Percentiles rank a stretch among this genome's conserved stretches.
Evolutionary conservation across 2,888 invertebrate species (phyloP).

Genomic region (Ophraella communa): DNA sequence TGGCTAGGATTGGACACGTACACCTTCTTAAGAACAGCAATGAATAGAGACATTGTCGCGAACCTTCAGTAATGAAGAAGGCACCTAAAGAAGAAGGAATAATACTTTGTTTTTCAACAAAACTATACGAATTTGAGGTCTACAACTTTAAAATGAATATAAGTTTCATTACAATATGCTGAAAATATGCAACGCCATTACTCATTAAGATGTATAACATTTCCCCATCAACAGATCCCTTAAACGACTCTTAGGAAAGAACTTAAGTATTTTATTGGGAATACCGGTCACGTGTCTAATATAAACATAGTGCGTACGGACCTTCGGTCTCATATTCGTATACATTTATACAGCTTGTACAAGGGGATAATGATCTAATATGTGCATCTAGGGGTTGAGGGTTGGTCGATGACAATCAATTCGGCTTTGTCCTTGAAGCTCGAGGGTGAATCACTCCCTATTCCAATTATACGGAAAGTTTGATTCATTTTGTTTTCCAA

Average conservation of each 20-base stretch:
- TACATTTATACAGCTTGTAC: slow-evolving; percentile 40
- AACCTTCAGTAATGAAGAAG: too few relatives aligned
- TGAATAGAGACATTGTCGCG: too few relatives aligned
- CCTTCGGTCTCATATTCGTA: too few relatives aligned
- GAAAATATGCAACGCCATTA: too few relatives aligned
- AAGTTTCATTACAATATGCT: too few relatives aligned
- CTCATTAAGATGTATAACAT: too few relatives aligned
- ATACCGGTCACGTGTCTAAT: slow-evolving; percentile 33
- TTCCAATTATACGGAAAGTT: slow-evolving; percentile 40
- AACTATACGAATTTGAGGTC: too few relatives aligned
- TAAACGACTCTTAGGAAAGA: slow-evolving; percentile 4
- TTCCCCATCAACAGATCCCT: background rate
- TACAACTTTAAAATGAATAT: too few relatives aligned
- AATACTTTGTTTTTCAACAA: too few relatives aligned
- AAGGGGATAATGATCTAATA: slow-evolving; percentile 46
- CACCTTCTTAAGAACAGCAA: too few relatives aligned
- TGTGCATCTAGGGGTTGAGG: slow-evolving; percentile 24
- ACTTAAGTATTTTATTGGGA: slow-evolving; percentile 22
- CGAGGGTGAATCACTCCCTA: slow-evolving; percentile 44
- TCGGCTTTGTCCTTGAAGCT: slow-evolving; percentile 24
- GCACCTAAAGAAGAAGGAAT: too few relatives aligned
- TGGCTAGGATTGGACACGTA: too few relatives aligned
- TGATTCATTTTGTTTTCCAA: slow-evolving; percentile 45
- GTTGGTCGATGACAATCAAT: slow-evolving; percentile 24
- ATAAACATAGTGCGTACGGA: slow-evolving; percentile 27